Base-by-base conservation (phyloP, 2,113 vertebrate genomes). In the Toxotes chatareus region DNA sequence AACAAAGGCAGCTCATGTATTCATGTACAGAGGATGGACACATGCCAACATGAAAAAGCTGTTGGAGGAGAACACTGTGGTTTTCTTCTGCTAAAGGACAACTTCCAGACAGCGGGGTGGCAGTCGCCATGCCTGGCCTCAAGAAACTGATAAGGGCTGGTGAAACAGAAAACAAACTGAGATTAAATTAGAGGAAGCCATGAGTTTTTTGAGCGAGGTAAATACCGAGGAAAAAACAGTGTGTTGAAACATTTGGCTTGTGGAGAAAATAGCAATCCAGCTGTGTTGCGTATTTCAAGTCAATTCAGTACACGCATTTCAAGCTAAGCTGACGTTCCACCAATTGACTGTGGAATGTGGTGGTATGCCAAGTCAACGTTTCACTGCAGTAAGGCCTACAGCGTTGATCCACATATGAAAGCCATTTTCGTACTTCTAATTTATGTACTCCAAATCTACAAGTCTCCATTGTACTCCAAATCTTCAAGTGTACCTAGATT, bases 1-100 rank as follows among this genome's bases (percentile, higher is more conserved):
- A 93, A 94, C 93, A 94, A 94, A 95, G 89, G 87, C 88, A 80
- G 91, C 88, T 89, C 92, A 93, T 92, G 89, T 93, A 82, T 90
- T 91, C 89, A 84, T 91, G 92, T 87, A 84, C 84, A 89, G 66
- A 88, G 86, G 82, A 91, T 91, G 91, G 91, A 93, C 84, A 67
- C 90, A 90, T 91, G 93, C 92, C 92, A 91, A 81, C 82, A 76
- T 49, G 74, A 84, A 62, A 69, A 84, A 87, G 62, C 85, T 90
- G 85, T 77, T 63, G 83, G 72, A 76, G 77, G 64, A 79, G 76
- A 90, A 82, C 79, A 82, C 73, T 83, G 84, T 32, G 70, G 77
- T 90, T 88, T 88, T 76, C 76, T 76, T 70, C 68, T 66, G 83
- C 70, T 75, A 75, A 82, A 87, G 72, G 69, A 88, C 84, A 69